Percentiles rank a stretch among this genome's conserved stretches.
phyloP scores from a whole-genome alignment of 2,888 invertebrate genomes.

The Aspidiotus rigidus region DNA sequence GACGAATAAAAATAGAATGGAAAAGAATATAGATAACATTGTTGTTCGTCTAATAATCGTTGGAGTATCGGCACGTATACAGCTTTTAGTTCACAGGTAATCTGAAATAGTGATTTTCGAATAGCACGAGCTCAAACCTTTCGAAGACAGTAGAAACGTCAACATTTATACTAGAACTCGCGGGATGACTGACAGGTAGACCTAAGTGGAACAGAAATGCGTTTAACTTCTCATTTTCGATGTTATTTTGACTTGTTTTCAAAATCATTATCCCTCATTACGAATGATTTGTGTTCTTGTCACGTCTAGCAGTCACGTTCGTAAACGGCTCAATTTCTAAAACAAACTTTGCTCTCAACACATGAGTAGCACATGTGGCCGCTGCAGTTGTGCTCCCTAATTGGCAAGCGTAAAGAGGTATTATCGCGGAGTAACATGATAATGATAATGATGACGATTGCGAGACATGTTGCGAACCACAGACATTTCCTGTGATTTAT shows the following conservation, averaged over 20 bases:
- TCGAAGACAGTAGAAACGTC: no score
- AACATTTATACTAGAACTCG: no score
- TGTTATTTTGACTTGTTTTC: slow-evolving; percentile 33
- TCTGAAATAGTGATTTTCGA: no score
- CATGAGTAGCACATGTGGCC: slow-evolving; percentile 33
- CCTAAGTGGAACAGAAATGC: slow-evolving; percentile 20
- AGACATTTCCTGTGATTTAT: slow-evolving; percentile 33
- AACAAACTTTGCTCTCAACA: slow-evolving; percentile 34
- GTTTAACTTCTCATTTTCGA: slow-evolving; percentile 33
- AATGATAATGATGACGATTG: slow-evolving; percentile 31
- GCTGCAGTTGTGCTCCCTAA: slow-evolving; percentile 29
- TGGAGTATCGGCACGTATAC: no score
- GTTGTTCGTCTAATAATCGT: no score
- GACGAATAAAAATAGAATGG: no score
- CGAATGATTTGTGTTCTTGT: slow-evolving; percentile 34
- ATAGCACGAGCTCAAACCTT: no score
- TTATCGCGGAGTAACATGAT: slow-evolving; percentile 19
- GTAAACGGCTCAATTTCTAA: slow-evolving; percentile 34
- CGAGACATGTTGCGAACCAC: slow-evolving; percentile 27
- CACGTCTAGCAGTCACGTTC: slow-evolving; percentile 32
- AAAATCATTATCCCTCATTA: slow-evolving; percentile 33
- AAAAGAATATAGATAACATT: no score
- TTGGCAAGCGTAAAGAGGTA: slow-evolving; percentile 31
- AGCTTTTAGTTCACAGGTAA: no score
- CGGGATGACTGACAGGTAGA: slow-evolving; percentile 6